A percentile compares a stretch with the other conserved stretches of the same genome.
These are phyloP conservation scores for Quiscalus mexicanus DNA, from an alignment of 2,113 vertebrate species.

Conservation along the genomic window DNA sequence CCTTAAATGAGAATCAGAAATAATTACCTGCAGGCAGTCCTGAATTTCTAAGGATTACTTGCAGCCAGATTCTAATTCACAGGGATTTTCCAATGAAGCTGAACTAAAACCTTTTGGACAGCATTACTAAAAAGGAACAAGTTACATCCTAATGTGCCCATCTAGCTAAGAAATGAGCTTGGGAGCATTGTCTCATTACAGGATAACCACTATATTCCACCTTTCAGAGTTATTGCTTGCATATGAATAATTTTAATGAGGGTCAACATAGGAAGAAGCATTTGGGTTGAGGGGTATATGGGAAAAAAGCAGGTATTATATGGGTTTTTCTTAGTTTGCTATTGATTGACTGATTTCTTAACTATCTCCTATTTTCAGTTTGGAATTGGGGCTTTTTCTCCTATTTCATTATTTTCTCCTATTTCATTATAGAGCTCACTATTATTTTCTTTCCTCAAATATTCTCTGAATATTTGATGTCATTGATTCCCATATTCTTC, in stretches of 20 bases:
- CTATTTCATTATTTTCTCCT: neutral
- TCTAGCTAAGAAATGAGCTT: neutral
- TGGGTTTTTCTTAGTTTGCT: neutral
- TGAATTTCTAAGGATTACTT: neutral
- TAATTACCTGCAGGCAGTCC: neutral
- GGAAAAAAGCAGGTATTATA: neutral
- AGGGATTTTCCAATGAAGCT: neutral
- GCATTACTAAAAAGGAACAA: neutral
- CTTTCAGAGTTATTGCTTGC: neutral
- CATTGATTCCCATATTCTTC: neutral
- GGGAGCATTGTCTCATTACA: neutral
- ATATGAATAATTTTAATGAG: neutral
- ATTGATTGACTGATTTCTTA: neutral
- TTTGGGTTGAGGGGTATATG: neutral
- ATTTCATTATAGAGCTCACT: neutral
- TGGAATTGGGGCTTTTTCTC: neutral
- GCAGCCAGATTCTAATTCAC: neutral
- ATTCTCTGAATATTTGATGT: neutral
- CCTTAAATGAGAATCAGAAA: neutral
- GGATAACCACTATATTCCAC: neutral
- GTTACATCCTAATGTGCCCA: neutral
- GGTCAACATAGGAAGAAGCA: neutral
- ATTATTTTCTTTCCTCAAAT: neutral
- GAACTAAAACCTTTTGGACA: neutral
- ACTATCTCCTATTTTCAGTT: neutral